phyloP scores from a whole-genome alignment of 2,797 vertebrate genomes.

The Ptychadena robeensis region DNA sequence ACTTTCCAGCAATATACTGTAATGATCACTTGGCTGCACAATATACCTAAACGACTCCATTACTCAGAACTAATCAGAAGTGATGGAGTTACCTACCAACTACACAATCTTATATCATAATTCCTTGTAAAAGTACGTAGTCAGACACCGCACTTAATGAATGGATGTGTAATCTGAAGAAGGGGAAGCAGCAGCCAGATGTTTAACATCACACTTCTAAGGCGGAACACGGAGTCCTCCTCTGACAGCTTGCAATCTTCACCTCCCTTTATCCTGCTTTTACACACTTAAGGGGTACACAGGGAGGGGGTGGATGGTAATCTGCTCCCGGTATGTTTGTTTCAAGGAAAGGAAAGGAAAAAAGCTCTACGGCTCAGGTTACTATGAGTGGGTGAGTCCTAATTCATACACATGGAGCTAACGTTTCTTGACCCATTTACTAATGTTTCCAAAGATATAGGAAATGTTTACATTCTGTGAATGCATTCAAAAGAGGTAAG shows the following conservation, averaged over 20 bases:
- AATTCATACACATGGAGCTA: slow-evolving; percentile 28
- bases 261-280: slow-evolving; percentile 40
- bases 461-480: slow-evolving; percentile 5
- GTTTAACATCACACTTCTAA: slow-evolving; percentile 43
- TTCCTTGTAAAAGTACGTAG: slow-evolving; percentile 22
- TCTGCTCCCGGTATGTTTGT: slow-evolving; percentile 2
- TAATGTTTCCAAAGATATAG: not conserved
- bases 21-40: not conserved
- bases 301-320: slow-evolving; percentile 5
- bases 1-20: not conserved
- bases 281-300: slow-evolving; percentile 37
- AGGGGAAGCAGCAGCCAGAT: slow-evolving; percentile 48
- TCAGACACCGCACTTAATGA: slow-evolving; percentile 47
- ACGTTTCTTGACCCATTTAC: not conserved
- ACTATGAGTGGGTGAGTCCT: slow-evolving; percentile 22
- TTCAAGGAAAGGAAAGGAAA: not conserved
- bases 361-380: slow-evolving; percentile 21
- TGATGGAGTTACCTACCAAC: slow-evolving; percentile 17
- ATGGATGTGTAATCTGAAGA: slow-evolving; percentile 55
- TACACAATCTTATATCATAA: not conserved
- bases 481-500: not conserved
- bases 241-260: slow-evolving; percentile 54
- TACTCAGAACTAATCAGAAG: slow-evolving; percentile 32
- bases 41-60: slow-evolving; percentile 23
- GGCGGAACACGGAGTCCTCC: slow-evolving; percentile 2